Evolutionary conservation across 2,888 invertebrate genomes (phyloP).

Genomic region (Epicampocera succincta): DNA sequence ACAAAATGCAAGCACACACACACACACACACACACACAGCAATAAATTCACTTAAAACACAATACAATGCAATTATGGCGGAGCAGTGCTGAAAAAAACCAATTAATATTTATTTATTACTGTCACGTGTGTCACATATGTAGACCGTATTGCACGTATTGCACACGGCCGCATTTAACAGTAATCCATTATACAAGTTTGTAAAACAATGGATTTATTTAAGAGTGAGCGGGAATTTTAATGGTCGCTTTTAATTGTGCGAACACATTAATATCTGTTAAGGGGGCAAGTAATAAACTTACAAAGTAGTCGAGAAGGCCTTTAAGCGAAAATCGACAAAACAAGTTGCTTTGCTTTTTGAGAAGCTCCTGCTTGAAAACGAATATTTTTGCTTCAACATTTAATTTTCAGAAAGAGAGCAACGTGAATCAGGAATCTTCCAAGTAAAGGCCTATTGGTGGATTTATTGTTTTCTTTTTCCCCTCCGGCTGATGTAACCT

Average conservation of each 20-base stretch:
- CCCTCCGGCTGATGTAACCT: no score
- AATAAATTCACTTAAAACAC: slow-evolving; percentile 47
- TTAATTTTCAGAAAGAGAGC: no score
- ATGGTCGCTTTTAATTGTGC: slow-evolving; percentile 23
- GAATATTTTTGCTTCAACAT: no score
- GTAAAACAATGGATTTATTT: slow-evolving; percentile 17
- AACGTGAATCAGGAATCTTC: no score
- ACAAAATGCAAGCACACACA: neutral
- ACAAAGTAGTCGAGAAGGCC: neutral
- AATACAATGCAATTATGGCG: slow-evolving; percentile 32
- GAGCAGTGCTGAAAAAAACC: slow-evolving; percentile 17
- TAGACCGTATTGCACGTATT: neutral
- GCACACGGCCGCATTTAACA: slow-evolving; percentile 3
- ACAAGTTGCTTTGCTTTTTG: no score
- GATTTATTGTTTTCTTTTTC: no score
- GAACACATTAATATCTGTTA: neutral
- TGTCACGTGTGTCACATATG: slow-evolving; percentile 17
- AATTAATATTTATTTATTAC: slow-evolving; percentile 57
- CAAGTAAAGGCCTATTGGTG: no score
- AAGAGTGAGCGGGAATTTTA: slow-evolving; percentile 41
- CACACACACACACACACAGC: no score
- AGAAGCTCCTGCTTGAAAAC: no score
- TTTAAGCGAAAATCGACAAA: no score
- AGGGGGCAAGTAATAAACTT: neutral
- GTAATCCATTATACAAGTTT: slow-evolving; percentile 34